Evolutionary conservation across 1,140 invertebrate genomes (phyloP).

Genomic region (Bactericera cockerelli): DNA sequence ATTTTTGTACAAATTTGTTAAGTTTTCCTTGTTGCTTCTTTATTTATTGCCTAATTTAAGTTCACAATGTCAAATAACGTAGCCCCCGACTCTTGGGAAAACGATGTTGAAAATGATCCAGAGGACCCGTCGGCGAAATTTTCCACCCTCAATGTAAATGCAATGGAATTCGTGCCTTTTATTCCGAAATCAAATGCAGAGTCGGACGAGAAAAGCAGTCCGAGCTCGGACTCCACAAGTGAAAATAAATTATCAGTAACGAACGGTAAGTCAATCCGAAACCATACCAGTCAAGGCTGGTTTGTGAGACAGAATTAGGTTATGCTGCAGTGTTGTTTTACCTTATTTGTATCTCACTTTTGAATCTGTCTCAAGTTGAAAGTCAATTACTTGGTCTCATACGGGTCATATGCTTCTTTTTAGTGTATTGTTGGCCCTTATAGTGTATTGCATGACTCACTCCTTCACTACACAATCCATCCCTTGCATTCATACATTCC

Average conservation of each 20-base stretch:
- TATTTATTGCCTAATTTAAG: too few relatives aligned
- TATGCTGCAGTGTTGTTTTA: background rate
- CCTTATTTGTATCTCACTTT: too few relatives aligned
- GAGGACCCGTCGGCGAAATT: slow-evolving; percentile 59
- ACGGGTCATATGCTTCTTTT: too few relatives aligned
- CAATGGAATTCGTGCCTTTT: slow-evolving; percentile 87
- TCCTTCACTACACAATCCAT: too few relatives aligned
- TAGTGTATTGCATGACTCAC: too few relatives aligned
- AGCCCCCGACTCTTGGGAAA: slow-evolving; percentile 70
- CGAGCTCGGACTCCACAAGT: background rate
- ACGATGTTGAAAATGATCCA: slow-evolving; percentile 46
- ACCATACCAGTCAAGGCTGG: too few relatives aligned
- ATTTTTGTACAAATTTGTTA: slow-evolving; percentile 5
- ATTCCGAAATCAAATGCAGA: slow-evolving; percentile 35
- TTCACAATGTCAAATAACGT: slow-evolving; percentile 20
- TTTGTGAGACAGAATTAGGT: background rate
- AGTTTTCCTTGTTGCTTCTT: background rate
- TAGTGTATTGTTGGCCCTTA: too few relatives aligned
- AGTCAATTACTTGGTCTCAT: too few relatives aligned
- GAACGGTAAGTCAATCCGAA: slow-evolving; percentile 23
- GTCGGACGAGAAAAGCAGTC: slow-evolving; percentile 27
- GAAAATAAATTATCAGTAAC: slow-evolving; percentile 19
- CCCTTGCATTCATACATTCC: too few relatives aligned
- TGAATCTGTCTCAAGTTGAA: too few relatives aligned
- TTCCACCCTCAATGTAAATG: slow-evolving; percentile 89